Base-by-base conservation (phyloP, 2,888 invertebrate species). In the Scaptomyza cyrtandrae region DNA sequence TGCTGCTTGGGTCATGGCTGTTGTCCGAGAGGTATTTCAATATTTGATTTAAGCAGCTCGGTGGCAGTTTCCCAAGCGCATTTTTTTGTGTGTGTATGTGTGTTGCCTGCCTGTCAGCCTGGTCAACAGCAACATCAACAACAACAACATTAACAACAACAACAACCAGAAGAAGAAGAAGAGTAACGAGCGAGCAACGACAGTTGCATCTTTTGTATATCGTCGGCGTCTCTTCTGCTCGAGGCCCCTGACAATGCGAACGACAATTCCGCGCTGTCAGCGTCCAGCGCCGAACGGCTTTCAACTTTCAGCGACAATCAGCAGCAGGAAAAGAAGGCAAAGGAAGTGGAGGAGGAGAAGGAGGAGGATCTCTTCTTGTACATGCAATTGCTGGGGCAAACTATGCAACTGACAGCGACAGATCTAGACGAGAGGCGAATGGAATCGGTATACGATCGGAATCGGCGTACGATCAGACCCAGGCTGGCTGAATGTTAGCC, bases 261-360 rank as follows among this genome's bases (percentile, higher is more conserved):
- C 83, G 88, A 88, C 85, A 88, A 86, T 88, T 86, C 88, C 84
- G 86, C 84, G 86, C 85, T 84, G 84, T 86, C 84, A 84, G 85
- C 87, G 78, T 61, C 79, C 55, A 84, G 69, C 82, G 69, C 70
- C 79, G 81, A 81, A 75, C 56, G 80, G 80, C 81, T 81, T 81
- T 81, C 81, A 81, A 81, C 86, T 81, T 86, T 85, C 83, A 82
- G 83, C 81, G 86, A 82, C 81, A 70, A 68, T 80, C 75, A 77
- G 77, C 53, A 46, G 59, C 29, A 63, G 56, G 61, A 7, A 41
- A 46, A n/a, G 61, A 16, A 43, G 54, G 39, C 33, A 14, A 19
- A n/a, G 13, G 33, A 33, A 50, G 31, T 6, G 13, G 1, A 14
- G 48, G 33, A 29, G 37, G 6, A 14, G 33, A 14, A 46, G 43